Evolutionary conservation across 2,797 vertebrate genomes (phyloP), one percentile per base, ranked within the genome.

Genomic region (Paramormyrops hopkinsi): DNA sequence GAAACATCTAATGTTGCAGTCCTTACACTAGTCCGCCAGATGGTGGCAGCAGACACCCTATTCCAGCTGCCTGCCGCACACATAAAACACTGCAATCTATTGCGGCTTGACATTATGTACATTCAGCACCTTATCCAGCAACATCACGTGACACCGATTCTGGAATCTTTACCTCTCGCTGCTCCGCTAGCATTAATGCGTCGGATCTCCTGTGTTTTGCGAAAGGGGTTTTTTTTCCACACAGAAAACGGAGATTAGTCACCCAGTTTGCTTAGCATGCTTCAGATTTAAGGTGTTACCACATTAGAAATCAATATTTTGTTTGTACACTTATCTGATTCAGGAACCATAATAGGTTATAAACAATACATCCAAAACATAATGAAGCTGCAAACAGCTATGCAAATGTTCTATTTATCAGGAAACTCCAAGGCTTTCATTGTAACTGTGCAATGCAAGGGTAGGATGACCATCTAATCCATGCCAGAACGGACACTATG

Each of bases 21-120:
- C 54, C 44, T 88, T 86, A 33, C 54, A 86, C 25, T 33, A 53
- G 33, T 54, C 14, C 12, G 83, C 94, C 95, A 94, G 92, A 90
- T 2, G 95, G 92, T 92, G 95, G 94, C 93, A 95, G 93, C 94
- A 95, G 86, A 94, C 92, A 89, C 79, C 46, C 82, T 29, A 46
- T 48, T 84, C 82, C 82, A 84, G 46, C 82, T 25, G 22, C 48
- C 46, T 29, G 41, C 82, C 22, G 44, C 48, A 84, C 46, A 84
- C n/a, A 22, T 83, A 83, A 48, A 51, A 46, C 82, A 48, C 48
- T 48, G 48, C 82, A 84, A 25, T 25, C 41, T 84, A 29, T 84
- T 84, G 46, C 46, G n/a, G 82, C 44, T 25, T 84, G 82, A 84
- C 46, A 51, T 84, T 84, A 51, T 51, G 44, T 84, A 25, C 46